These are phyloP conservation scores for Cylindroiulus punctatus DNA, from an alignment of 2,888 invertebrate species.

Conservation along the genomic window DNA sequence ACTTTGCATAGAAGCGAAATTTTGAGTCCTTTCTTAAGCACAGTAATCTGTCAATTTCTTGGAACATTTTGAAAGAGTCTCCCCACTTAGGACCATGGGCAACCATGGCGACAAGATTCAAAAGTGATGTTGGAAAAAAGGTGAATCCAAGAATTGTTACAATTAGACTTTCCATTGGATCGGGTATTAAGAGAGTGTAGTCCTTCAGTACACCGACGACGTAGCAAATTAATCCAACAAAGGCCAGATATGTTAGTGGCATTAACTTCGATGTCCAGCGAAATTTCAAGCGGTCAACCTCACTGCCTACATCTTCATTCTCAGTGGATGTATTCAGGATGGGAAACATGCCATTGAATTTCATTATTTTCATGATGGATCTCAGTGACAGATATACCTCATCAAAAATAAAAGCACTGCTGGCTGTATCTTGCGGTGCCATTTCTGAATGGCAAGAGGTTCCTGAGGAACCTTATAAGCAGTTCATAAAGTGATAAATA, in stretches of 20 bases:
- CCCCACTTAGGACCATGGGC: not conserved
- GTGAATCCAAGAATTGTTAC: not conserved
- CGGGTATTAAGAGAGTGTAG: not conserved
- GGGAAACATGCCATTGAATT: not conserved
- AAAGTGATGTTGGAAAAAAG: not conserved
- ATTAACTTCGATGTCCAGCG: not conserved
- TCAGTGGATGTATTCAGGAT: not conserved
- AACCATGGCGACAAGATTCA: not conserved
- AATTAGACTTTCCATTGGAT: not conserved
- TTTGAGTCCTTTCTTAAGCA: not conserved
- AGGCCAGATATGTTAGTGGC: not conserved
- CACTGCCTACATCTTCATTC: not conserved
- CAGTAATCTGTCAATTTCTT: not conserved
- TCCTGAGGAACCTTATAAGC: not conserved
- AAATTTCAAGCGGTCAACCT: not conserved
- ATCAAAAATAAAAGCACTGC: conserved; percentile 64
- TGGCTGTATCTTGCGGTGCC: not conserved
- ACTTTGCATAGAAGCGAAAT: not conserved
- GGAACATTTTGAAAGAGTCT: not conserved
- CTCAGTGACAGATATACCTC: conserved; percentile 59
- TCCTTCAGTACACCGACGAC: not conserved
- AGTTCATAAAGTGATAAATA: no score
- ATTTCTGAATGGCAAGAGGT: not conserved
- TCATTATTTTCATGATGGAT: not conserved
- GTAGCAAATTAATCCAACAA: not conserved